phyloP scores from a whole-genome alignment of 2,888 invertebrate species.

The Macrosoma leucophasiata region DNA sequence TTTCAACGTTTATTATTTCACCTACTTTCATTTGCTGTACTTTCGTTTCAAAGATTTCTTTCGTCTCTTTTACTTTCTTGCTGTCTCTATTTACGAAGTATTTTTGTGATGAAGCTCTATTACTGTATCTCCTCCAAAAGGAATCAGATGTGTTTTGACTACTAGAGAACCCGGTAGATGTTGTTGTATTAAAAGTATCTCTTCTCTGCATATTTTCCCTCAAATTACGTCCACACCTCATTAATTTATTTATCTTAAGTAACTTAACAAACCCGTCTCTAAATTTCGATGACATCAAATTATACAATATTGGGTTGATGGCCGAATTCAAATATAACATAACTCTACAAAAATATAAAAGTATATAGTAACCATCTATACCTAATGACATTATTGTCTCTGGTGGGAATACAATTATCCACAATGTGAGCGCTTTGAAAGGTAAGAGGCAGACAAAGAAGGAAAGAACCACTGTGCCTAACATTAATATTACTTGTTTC shows the following conservation, averaged over 20 bases:
- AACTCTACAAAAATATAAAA: conserved; percentile 89
- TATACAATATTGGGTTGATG: conserved; percentile 93
- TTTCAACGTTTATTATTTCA: conserved; percentile 63
- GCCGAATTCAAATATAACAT: conserved; percentile 94
- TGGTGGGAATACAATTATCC: conserved; percentile 87
- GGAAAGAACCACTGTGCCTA: conserved; percentile 90
- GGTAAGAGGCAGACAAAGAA: conserved; percentile 94
- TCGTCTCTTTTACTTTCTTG: conserved; percentile 48
- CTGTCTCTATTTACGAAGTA: conserved; percentile 52
- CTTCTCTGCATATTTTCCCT: conserved; percentile 77
- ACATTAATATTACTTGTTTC: conserved; percentile 90
- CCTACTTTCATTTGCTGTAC: conserved; percentile 56
- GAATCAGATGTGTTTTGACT: conserved; percentile 77
- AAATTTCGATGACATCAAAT: conserved; percentile 94
- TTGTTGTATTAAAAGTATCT: conserved; percentile 80
- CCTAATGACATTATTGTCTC: conserved; percentile 82
- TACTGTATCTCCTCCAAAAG: conserved; percentile 78
- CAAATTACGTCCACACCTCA: conserved; percentile 58
- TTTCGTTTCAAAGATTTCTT: conserved; percentile 33
- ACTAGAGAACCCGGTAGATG: conserved; percentile 76
- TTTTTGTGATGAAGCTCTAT: conserved; percentile 61
- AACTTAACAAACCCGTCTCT: conserved; percentile 85
- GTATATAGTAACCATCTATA: conserved; percentile 86
- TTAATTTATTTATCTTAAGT: conserved; percentile 66
- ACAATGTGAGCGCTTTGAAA: conserved; percentile 90